Conservation (phyloP, 2,113 vertebrate species). For the Desmodus rotundus region DNA sequence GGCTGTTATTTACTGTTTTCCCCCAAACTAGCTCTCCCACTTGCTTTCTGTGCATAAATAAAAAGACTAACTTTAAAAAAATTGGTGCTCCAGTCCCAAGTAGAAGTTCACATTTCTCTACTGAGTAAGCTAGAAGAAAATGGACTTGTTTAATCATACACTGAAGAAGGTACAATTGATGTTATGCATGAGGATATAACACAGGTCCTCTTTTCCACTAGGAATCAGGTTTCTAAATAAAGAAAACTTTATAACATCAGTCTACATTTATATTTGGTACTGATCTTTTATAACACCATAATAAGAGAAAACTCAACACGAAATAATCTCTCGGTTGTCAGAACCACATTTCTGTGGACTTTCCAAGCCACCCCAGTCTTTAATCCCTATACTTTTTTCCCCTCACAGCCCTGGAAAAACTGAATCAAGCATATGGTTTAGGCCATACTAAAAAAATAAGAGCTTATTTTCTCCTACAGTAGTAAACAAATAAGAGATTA, state of each 20-base stretch:
- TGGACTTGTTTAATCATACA: background rate
- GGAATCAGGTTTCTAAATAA: conserved; percentile 30
- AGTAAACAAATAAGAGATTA: background rate
- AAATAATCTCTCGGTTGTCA: conserved; percentile 23
- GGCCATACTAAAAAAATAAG: background rate
- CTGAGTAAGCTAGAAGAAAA: background rate
- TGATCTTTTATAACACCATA: conserved; percentile 20
- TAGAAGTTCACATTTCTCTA: background rate
- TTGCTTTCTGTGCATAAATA: background rate
- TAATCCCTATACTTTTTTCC: background rate
- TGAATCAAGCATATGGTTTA: background rate
- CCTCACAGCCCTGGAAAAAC: background rate
- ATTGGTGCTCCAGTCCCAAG: background rate
- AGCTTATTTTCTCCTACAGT: background rate
- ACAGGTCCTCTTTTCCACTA: background rate
- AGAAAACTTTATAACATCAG: background rate
- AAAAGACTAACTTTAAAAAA: background rate
- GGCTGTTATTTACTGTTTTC: background rate
- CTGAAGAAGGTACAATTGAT: background rate
- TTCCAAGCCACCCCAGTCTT: background rate
- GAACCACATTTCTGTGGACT: conserved; percentile 14
- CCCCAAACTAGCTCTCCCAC: background rate
- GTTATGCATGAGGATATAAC: background rate
- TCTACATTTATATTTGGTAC: conserved; percentile 6
- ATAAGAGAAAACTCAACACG: background rate